Percentiles rank a stretch among this genome's conserved stretches.
Evolutionary conservation across 2,113 vertebrate genomes (phyloP).

Genomic region (Xerus inauris): DNA sequence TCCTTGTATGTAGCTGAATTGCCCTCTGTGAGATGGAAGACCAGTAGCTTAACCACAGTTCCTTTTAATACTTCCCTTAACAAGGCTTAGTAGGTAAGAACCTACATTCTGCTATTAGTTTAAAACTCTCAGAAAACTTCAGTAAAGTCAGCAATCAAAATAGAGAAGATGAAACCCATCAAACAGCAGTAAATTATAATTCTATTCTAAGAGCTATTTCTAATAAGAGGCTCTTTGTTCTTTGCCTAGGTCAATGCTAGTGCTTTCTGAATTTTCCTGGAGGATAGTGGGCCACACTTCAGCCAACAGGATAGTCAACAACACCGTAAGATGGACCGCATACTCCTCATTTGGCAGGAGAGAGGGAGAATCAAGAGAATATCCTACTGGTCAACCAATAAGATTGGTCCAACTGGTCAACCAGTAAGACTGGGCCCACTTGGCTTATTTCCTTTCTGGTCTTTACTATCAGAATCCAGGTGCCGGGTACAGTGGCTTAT

Average conservation of each 20-base stretch:
- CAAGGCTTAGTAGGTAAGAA: conserved; percentile 57
- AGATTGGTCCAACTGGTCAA: not conserved
- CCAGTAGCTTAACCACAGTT: conserved; percentile 71
- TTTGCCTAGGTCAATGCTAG: not conserved
- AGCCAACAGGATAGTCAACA: not conserved
- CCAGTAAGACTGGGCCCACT: not conserved
- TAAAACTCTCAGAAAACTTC: conserved; percentile 61
- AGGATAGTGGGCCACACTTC: not conserved
- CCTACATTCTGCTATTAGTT: conserved; percentile 50
- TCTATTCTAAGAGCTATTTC: conserved; percentile 8
- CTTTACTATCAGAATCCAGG: not conserved
- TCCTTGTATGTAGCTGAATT: conserved; percentile 76
- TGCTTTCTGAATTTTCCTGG: conserved; percentile 35
- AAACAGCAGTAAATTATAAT: conserved; percentile 41
- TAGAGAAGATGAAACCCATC: conserved; percentile 56
- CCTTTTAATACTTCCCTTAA: conserved; percentile 72
- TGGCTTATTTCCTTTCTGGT: not conserved
- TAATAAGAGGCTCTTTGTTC: conserved; percentile 54
- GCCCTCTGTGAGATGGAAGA: conserved; percentile 74
- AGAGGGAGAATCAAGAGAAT: not conserved
- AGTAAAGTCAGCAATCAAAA: conserved; percentile 71
- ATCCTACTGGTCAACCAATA: not conserved
- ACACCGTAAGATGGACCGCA: not conserved
- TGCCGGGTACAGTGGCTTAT: too few species aligned
- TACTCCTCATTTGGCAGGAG: not conserved